Evolutionary conservation across 2,888 invertebrate species (phyloP).

Genomic region (Agrotis clavis): DNA sequence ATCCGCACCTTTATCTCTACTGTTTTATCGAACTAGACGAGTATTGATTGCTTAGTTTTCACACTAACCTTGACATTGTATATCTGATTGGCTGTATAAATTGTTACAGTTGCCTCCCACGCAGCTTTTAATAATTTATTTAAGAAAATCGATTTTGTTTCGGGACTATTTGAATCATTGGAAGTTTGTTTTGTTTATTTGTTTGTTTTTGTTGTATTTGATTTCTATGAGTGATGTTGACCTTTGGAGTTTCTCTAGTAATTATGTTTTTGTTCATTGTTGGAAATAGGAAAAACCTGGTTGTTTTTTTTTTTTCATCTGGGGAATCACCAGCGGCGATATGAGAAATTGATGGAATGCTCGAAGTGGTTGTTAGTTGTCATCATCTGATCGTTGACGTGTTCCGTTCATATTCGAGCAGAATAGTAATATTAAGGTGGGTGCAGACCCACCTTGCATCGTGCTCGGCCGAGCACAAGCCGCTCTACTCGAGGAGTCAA

Average conservation of each 20-base stretch:
- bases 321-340: constrained; percentile 14
- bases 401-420: constrained; percentile 32
- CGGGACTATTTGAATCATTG: constrained; percentile 4
- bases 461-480: no score
- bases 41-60: constrained; percentile 61
- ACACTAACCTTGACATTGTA: constrained; percentile 64
- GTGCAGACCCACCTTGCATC: no score
- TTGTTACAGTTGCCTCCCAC: constrained; percentile 59
- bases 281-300: constrained; percentile 9
- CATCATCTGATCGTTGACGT: constrained; percentile 56
- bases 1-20: constrained; percentile 35
- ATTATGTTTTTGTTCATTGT: constrained; percentile 35
- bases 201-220: constrained; percentile 6
- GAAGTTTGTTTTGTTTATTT: constrained; percentile 28
- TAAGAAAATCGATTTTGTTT: constrained; percentile 50
- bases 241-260: background rate
- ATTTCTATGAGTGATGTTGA: constrained; percentile 6
- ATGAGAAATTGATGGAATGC: constrained; percentile 31
- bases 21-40: constrained; percentile 51
- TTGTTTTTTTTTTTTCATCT: background rate
- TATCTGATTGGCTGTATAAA: constrained; percentile 55
- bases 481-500: no score
- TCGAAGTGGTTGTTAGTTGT: constrained; percentile 6
- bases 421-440: constrained; percentile 46
- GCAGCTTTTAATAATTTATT: constrained; percentile 55